Evolutionary conservation across 2,888 invertebrate genomes (phyloP).

Genomic region (Galeopsomyia nigrocyanea): DNA sequence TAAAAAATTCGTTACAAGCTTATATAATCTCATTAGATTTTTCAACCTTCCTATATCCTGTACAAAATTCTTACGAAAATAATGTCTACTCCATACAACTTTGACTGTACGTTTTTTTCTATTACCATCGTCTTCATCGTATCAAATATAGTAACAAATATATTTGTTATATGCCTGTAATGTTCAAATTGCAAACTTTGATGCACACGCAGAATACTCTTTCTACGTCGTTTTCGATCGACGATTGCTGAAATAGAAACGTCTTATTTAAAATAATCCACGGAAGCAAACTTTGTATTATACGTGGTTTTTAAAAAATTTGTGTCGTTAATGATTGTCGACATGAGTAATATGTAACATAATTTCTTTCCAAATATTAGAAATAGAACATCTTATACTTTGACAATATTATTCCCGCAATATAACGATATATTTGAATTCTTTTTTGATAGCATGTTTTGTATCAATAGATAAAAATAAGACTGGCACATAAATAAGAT

Average conservation of each 20-base stretch:
- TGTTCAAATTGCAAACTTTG: too few relatives aligned
- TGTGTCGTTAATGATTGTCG: slow-evolving; percentile 37
- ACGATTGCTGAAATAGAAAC: too few relatives aligned
- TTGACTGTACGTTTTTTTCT: slow-evolving; percentile 40
- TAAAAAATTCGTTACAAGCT: slow-evolving; percentile 29
- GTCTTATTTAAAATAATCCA: slow-evolving; percentile 30
- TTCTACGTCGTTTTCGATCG: too few relatives aligned
- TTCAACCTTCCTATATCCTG: slow-evolving; percentile 45
- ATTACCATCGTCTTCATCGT: slow-evolving; percentile 9
- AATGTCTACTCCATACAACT: slow-evolving; percentile 61
- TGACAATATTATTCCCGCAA: too few relatives aligned
- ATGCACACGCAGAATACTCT: too few relatives aligned
- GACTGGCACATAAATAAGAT: too few relatives aligned
- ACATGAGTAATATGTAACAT: slow-evolving; percentile 21
- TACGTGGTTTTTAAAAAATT: too few relatives aligned
- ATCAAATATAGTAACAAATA: slow-evolving; percentile 3
- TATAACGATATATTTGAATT: too few relatives aligned
- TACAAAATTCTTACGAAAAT: slow-evolving; percentile 66
- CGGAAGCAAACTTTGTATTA: slow-evolving; percentile 19
- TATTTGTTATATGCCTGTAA: too few relatives aligned
- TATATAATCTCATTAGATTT: slow-evolving; percentile 37
- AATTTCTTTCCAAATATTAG: background rate
- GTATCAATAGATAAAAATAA: too few relatives aligned
- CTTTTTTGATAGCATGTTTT: too few relatives aligned
- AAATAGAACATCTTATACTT: too few relatives aligned